Evolutionary conservation across 1,140 invertebrate genomes (phyloP).

Genomic region (Babylonia areolata): DNA sequence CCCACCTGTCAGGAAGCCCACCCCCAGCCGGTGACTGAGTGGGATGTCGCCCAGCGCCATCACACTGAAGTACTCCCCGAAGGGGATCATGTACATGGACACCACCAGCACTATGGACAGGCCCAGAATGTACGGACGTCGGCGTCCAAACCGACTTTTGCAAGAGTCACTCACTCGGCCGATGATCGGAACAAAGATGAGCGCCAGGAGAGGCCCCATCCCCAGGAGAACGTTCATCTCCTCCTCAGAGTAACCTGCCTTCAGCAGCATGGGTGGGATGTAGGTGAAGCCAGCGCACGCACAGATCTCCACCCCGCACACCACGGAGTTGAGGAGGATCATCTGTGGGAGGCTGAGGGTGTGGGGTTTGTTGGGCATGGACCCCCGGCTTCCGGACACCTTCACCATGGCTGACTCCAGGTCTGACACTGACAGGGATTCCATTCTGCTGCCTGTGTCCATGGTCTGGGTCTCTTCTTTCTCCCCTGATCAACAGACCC

Average conservation of each 20-base stretch:
- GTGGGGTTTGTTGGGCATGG: slow-evolving; percentile 22
- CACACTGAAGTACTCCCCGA: slow-evolving; percentile 63
- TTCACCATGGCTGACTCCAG: slow-evolving; percentile 36
- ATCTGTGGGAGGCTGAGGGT: slow-evolving; percentile 60
- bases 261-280: slow-evolving; percentile 78
- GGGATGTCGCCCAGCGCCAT: slow-evolving; percentile 54
- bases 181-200: slow-evolving; percentile 76
- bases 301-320: slow-evolving; percentile 78
- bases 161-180: slow-evolving; percentile 76
- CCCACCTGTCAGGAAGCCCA: slow-evolving; percentile 72
- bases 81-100: slow-evolving; percentile 73
- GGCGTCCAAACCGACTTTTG: slow-evolving; percentile 73
- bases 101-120: slow-evolving; percentile 73
- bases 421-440: slow-evolving; percentile 39
- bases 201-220: slow-evolving; percentile 76
- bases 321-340: slow-evolving; percentile 75
- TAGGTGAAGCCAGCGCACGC: slow-evolving; percentile 78
- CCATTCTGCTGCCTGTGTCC: slow-evolving; percentile 29
- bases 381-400: slow-evolving; percentile 1
- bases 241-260: slow-evolving; percentile 76
- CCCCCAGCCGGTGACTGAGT: slow-evolving; percentile 54
- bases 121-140: slow-evolving; percentile 77
- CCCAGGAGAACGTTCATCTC: slow-evolving; percentile 76
- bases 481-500: too few species aligned
- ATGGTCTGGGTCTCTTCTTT: not conserved